Conservation (phyloP, 2,888 invertebrate genomes). For the Habrosyne pyritoides region DNA sequence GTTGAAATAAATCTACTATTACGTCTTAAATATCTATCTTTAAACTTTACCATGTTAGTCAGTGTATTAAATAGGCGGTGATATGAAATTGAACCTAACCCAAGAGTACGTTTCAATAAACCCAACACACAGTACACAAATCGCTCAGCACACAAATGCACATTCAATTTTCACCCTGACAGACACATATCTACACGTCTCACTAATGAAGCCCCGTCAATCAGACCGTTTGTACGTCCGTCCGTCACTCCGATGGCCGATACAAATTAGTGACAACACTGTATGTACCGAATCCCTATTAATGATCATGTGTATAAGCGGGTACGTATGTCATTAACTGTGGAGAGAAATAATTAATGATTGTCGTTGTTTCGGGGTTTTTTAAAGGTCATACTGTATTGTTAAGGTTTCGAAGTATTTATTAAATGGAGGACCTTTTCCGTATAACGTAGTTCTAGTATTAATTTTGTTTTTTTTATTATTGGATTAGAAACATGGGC, state of each 20-base stretch:
- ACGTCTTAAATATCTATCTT: not conserved
- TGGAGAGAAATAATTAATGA: not conserved
- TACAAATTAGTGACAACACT: conserved; percentile 70
- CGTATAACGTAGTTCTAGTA: no score
- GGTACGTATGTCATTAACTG: conserved; percentile 9
- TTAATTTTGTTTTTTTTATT: no score
- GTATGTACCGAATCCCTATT: conserved; percentile 49
- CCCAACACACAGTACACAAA: not conserved
- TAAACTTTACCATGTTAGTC: not conserved
- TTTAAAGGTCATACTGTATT: not conserved
- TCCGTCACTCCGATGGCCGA: conserved; percentile 48
- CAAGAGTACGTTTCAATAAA: not conserved
- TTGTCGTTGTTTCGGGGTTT: not conserved
- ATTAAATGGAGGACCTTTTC: no score
- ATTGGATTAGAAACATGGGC: no score
- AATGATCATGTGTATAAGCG: conserved; percentile 58
- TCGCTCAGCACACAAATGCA: conserved; percentile 8
- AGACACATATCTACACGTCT: conserved; percentile 15
- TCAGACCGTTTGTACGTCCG: conserved; percentile 68
- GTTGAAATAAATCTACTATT: not conserved
- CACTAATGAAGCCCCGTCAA: conserved; percentile 75
- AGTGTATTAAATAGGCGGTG: not conserved
- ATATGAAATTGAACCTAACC: not conserved
- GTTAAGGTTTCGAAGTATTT: no score
- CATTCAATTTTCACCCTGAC: conserved; percentile 10